Conservation (phyloP, 2,888 invertebrate species). For the Ypsolopha sequella region DNA sequence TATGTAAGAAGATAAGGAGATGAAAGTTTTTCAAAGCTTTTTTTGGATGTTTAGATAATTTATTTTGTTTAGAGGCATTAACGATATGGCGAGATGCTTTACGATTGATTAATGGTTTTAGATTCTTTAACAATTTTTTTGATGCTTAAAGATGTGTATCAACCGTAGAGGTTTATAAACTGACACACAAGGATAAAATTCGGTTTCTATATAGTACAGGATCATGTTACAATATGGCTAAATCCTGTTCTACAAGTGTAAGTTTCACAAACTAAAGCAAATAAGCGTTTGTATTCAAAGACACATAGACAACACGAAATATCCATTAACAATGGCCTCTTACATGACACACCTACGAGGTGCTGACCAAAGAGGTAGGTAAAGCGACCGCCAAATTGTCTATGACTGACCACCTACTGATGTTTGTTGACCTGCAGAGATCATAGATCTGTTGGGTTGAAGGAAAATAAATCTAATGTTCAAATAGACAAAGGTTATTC, state of each 20-base stretch:
- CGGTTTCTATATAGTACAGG: too few species aligned
- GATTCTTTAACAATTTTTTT: slow-evolving; percentile 16
- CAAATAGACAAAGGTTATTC: too few species aligned
- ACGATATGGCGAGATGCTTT: slow-evolving; percentile 3
- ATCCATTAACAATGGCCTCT: slow-evolving; percentile 54
- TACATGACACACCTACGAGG: slow-evolving; percentile 14
- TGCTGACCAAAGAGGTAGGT: too few species aligned
- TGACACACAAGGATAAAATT: too few species aligned
- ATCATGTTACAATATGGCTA: too few species aligned
- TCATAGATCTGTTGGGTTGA: too few species aligned
- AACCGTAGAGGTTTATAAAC: too few species aligned
- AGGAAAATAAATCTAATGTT: too few species aligned
- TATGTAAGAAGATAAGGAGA: background rate
- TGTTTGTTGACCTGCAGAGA: too few species aligned
- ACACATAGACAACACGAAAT: slow-evolving; percentile 19
- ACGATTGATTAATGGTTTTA: slow-evolving; percentile 42
- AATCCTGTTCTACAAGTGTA: too few species aligned
- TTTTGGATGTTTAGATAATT: background rate
- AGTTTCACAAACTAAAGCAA: background rate
- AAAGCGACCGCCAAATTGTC: slow-evolving; percentile 15
- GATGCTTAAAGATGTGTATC: too few species aligned
- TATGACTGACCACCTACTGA: slow-evolving; percentile 3
- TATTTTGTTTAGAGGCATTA: background rate
- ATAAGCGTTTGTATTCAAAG: slow-evolving; percentile 1
- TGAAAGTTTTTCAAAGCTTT: background rate